Evolutionary conservation across 2,888 invertebrate genomes (phyloP).

Genomic region (Salticus scenicus): DNA sequence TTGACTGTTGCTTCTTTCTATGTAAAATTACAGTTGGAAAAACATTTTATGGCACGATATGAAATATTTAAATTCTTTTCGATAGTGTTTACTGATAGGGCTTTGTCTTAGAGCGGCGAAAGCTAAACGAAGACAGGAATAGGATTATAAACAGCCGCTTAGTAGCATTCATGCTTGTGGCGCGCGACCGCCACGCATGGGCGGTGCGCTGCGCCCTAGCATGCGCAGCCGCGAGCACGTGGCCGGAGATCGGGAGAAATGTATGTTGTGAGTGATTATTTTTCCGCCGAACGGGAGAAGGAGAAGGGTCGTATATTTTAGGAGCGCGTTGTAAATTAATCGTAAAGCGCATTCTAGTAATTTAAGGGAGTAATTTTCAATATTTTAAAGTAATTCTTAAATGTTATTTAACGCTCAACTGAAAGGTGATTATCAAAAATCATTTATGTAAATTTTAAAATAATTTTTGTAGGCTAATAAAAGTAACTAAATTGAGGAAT

Average conservation of each 20-base stretch:
- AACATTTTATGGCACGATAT: neutral
- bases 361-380: neutral
- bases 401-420: too few species aligned
- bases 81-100: neutral
- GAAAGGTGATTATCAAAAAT: too few species aligned
- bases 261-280: slow-evolving; percentile 25
- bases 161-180: slow-evolving; percentile 66
- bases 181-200: slow-evolving; percentile 58
- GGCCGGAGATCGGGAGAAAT: slow-evolving; percentile 57
- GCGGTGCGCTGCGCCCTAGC: neutral
- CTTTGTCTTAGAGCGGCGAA: slow-evolving; percentile 27
- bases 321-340: neutral
- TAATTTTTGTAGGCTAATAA: too few species aligned
- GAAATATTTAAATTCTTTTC: neutral
- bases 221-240: slow-evolving; percentile 50
- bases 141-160: slow-evolving; percentile 66
- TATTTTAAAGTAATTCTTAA: too few species aligned
- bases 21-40: too few species aligned
- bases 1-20: neutral
- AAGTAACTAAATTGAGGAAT: too few species aligned
- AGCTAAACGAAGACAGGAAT: slow-evolving; percentile 58
- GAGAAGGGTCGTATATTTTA: neutral
- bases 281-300: too few species aligned
- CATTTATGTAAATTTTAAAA: too few species aligned
- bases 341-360: neutral